Percentiles rank a stretch among this genome's conserved stretches.
These are phyloP conservation scores for Nesogale talazaci DNA, from an alignment of 2,113 vertebrate species.

Conservation along the genomic window DNA sequence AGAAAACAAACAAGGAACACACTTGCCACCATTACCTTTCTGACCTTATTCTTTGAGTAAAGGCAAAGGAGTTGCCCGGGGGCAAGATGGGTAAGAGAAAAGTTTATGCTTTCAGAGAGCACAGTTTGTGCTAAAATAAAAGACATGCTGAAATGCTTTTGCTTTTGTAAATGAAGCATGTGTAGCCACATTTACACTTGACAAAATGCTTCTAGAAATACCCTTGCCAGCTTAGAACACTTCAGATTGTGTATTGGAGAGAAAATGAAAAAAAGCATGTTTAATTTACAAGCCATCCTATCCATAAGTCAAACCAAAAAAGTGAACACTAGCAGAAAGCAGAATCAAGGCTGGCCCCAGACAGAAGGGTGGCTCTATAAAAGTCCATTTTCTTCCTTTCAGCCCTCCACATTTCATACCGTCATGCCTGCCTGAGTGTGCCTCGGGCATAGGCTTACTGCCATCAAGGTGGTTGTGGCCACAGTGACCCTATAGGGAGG, in stretches of 20 bases:
- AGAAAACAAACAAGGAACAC: not conserved
- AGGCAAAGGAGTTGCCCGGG: not conserved
- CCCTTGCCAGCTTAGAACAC: not conserved
- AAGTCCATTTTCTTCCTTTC: not conserved
- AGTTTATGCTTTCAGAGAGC: not conserved
- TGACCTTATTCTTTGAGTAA: constrained; percentile 1
- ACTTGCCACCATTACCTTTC: not conserved
- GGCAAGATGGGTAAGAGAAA: not conserved
- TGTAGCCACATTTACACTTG: constrained; percentile 16
- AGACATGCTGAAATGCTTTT: constrained; percentile 33
- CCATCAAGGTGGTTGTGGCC: too few species aligned
- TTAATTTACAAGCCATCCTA: constrained; percentile 38
- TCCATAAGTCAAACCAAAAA: not conserved
- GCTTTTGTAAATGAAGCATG: constrained; percentile 33
- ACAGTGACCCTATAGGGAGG: too few species aligned
- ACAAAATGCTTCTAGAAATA: constrained; percentile 27
- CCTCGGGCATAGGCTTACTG: too few species aligned
- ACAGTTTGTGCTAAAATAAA: constrained; percentile 19
- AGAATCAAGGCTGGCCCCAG: not conserved
- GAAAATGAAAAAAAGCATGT: not conserved
- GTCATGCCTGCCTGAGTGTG: not conserved
- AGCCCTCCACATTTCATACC: not conserved
- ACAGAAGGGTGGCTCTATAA: not conserved
- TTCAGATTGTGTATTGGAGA: not conserved
- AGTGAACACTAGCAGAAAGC: not conserved